A percentile compares a stretch with the other conserved stretches of the same genome.
Evolutionary conservation across 1,140 invertebrate species (phyloP).

Genomic region (Sycobia sp.): DNA sequence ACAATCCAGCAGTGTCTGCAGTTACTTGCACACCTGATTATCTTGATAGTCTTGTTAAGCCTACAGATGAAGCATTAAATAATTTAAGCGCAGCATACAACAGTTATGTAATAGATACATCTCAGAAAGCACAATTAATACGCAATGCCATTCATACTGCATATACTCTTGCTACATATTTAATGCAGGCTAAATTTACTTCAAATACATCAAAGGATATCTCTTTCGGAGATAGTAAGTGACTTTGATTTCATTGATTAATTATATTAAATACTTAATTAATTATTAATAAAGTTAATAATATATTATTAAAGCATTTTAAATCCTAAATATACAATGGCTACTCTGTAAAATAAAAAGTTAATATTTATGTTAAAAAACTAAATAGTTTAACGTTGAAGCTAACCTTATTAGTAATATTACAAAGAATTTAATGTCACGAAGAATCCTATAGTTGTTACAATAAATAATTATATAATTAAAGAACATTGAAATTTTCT

Average conservation of each 20-base stretch:
- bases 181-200: constrained; percentile 72
- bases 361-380: too few species aligned
- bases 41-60: constrained; percentile 61
- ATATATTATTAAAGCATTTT: not conserved
- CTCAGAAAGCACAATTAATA: constrained; percentile 53
- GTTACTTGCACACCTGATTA: constrained; percentile 75
- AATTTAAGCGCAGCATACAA: constrained; percentile 52
- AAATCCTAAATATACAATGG: too few species aligned
- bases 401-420: too few species aligned
- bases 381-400: too few species aligned
- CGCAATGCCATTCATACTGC: constrained; percentile 55
- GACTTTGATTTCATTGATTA: not conserved
- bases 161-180: constrained; percentile 67
- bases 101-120: constrained; percentile 48
- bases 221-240: constrained; percentile 73
- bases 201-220: constrained; percentile 77
- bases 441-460: too few species aligned
- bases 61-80: constrained; percentile 52
- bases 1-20: constrained; percentile 72
- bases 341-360: too few species aligned
- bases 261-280: not conserved
- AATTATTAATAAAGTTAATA: not conserved
- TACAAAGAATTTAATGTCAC: too few species aligned
- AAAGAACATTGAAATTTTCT: too few species aligned
- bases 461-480: too few species aligned